Evolutionary conservation across 30 jellyfish, hydroid and myxozoan genomes (phyloP).

Genomic region (Cassiopea xamachana): DNA sequence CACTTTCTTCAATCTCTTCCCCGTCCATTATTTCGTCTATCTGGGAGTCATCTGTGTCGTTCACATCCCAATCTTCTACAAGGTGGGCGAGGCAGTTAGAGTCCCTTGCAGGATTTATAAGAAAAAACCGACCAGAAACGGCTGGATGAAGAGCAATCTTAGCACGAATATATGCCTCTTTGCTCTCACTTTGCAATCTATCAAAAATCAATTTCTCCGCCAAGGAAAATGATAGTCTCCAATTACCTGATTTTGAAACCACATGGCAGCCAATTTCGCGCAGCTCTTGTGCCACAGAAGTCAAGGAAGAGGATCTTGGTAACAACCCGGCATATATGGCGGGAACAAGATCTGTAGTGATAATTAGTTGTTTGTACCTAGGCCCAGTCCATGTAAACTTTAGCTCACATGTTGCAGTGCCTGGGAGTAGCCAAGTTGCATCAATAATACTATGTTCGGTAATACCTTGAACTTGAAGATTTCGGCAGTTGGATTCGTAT

Average conservation of each 20-base stretch:
- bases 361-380: constrained; percentile 9
- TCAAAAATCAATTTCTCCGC: constrained; percentile 35
- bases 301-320: background rate
- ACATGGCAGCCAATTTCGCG: constrained; percentile 31
- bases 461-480: constrained; percentile 5
- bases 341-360: constrained; percentile 47
- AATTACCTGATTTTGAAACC: constrained; percentile 10
- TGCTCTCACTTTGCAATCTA: background rate
- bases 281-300: background rate
- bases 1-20: background rate
- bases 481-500: background rate
- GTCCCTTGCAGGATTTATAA: background rate
- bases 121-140: constrained; percentile 15
- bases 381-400: constrained; percentile 50
- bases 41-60: background rate
- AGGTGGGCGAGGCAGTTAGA: background rate
- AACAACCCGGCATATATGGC: constrained; percentile 1
- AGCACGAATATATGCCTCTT: constrained; percentile 33
- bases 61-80: background rate
- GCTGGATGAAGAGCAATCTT: constrained; percentile 52
- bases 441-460: background rate
- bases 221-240: constrained; percentile 49
- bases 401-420: constrained; percentile 37
- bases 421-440: background rate
- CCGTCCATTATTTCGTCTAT: background rate